Percentiles rank a stretch among this genome's conserved stretches.
Conservation (phyloP, 2,113 vertebrate species). For the Pelobates fuscus region DNA sequence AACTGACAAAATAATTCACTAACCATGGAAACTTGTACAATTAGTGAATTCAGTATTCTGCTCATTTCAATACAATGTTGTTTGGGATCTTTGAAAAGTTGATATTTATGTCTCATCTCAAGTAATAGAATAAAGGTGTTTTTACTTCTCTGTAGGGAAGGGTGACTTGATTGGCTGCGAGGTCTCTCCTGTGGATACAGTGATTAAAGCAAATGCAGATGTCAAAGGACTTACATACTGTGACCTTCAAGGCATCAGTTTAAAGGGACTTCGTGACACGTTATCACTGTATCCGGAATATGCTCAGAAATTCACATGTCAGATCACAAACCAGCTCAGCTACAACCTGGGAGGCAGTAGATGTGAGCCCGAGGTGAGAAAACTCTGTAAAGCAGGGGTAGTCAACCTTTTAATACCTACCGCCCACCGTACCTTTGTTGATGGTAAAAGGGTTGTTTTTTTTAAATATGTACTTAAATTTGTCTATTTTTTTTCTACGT, state of each 20-base stretch:
- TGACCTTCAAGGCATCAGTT: conserved; percentile 66
- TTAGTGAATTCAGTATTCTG: too few relatives aligned
- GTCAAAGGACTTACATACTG: conserved; percentile 68
- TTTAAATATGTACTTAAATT: too few relatives aligned
- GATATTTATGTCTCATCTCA: neutral
- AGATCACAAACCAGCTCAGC: conserved; percentile 64
- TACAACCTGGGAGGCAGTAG: conserved; percentile 66
- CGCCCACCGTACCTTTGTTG: too few relatives aligned
- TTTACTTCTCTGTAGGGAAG: conserved; percentile 57
- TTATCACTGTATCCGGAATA: conserved; percentile 66
- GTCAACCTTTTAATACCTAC: too few relatives aligned
- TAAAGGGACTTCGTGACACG: conserved; percentile 61
- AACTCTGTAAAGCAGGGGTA: neutral
- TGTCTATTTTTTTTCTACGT: too few relatives aligned
- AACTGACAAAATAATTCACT: too few relatives aligned
- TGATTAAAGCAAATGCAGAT: conserved; percentile 63
- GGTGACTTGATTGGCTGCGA: conserved; percentile 68
- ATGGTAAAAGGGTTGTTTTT: too few relatives aligned
- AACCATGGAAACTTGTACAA: too few relatives aligned
- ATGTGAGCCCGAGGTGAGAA: conserved; percentile 58
- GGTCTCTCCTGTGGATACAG: conserved; percentile 58
- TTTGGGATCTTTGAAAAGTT: neutral
- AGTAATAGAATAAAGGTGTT: neutral
- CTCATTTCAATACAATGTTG: too few relatives aligned
- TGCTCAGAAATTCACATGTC: conserved; percentile 62